Conservation (phyloP, 1,140 invertebrate genomes). For the Dendroctonus ponderosae region DNA sequence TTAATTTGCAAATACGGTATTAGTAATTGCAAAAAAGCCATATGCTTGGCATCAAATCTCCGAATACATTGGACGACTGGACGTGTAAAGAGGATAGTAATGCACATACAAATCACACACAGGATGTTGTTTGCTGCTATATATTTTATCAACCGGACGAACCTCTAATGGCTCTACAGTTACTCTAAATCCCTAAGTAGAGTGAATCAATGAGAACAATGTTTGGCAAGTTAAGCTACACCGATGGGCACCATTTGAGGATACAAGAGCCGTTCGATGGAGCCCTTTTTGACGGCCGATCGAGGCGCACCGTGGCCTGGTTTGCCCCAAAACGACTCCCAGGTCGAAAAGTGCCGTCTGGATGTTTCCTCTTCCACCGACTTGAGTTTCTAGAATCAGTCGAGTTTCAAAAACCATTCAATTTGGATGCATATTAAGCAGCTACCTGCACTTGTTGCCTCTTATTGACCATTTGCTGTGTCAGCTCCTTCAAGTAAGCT, state of each 20-base stretch:
- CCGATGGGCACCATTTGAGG: slow-evolving; percentile 41
- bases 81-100: too few species aligned
- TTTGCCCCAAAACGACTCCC: slow-evolving; percentile 65
- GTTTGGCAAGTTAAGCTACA: slow-evolving; percentile 35
- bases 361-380: slow-evolving; percentile 60
- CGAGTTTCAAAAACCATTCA: slow-evolving; percentile 34
- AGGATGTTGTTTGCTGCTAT: neutral
- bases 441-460: slow-evolving; percentile 40
- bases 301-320: slow-evolving; percentile 66
- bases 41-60: too few species aligned
- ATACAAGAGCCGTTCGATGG: slow-evolving; percentile 46
- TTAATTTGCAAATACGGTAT: too few species aligned
- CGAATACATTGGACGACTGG: too few species aligned
- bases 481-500: slow-evolving; percentile 43
- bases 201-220: neutral
- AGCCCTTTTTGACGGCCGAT: slow-evolving; percentile 47
- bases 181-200: neutral
- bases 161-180: neutral
- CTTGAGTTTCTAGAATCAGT: slow-evolving; percentile 49
- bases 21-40: too few species aligned
- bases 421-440: neutral
- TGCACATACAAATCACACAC: neutral
- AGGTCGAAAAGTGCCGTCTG: slow-evolving; percentile 63
- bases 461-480: slow-evolving; percentile 46
- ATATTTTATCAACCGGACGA: neutral